phyloP scores from a whole-genome alignment of 2,113 vertebrate species.

The Arothron firmamentum region DNA sequence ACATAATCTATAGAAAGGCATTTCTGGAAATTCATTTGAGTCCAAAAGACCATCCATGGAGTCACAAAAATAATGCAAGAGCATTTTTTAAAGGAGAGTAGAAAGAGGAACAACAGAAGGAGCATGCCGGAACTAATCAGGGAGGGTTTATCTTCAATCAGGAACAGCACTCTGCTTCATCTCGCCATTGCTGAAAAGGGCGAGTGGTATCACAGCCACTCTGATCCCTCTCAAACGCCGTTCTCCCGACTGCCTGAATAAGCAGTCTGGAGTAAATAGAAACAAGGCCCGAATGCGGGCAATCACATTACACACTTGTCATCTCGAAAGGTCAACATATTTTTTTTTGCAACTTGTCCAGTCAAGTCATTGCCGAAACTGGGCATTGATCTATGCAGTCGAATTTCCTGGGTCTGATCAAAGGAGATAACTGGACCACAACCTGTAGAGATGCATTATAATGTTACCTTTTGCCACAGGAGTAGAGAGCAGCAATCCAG shows the following conservation, averaged over 20 bases:
- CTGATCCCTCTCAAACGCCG: constrained; percentile 38
- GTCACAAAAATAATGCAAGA: constrained; percentile 9
- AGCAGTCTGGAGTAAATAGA: constrained; percentile 43
- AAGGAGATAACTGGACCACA: not conserved
- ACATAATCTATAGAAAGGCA: too few species aligned
- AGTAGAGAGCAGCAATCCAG: constrained; percentile 19
- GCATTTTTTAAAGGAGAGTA: not conserved
- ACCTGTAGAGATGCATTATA: constrained; percentile 6
- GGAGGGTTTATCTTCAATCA: constrained; percentile 53
- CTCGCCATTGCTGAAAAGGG: constrained; percentile 42
- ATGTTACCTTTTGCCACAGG: constrained; percentile 10
- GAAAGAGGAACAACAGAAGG: constrained; percentile 16
- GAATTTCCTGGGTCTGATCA: constrained; percentile 2
- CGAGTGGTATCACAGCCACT: constrained; percentile 35
- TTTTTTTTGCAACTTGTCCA: constrained; percentile 48
- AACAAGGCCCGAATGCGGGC: constrained; percentile 23
- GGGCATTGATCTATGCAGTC: not conserved
- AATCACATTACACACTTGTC: constrained; percentile 73
- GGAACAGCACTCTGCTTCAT: constrained; percentile 44
- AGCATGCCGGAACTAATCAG: constrained; percentile 43
- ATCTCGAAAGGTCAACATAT: constrained; percentile 73
- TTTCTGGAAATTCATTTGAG: too few species aligned
- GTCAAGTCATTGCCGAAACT: constrained; percentile 13
- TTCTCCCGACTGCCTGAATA: constrained; percentile 27
- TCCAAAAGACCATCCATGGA: not conserved